Percentiles rank a stretch among this genome's conserved stretches.
Evolutionary conservation across 2,797 vertebrate genomes (phyloP).

Genomic region (Synanceia verrucosa): DNA sequence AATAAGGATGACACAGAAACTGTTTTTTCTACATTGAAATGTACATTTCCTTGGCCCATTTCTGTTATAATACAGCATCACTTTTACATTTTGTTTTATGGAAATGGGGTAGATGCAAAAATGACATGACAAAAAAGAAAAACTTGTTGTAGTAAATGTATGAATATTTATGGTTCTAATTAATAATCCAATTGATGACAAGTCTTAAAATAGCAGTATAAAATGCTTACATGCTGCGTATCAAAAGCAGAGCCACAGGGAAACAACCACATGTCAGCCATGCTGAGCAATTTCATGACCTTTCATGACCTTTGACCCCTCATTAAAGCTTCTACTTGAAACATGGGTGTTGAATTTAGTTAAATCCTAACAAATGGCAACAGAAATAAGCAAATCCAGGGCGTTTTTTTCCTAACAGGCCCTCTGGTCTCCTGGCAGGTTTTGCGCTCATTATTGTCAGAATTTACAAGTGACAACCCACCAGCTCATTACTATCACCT

Average conservation of each 20-base stretch:
- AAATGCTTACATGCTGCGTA: neutral
- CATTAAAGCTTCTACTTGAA: neutral
- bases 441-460: neutral
- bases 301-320: neutral
- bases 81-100: neutral
- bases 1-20: neutral
- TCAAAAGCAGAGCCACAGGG: neutral
- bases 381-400: neutral
- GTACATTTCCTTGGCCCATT: neutral
- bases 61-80: neutral
- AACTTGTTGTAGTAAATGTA: too few species aligned
- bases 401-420: neutral
- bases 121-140: too few species aligned
- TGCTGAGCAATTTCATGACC: neutral
- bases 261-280: neutral
- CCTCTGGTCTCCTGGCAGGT: neutral
- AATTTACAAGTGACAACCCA: neutral
- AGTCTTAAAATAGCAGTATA: too few species aligned
- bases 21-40: neutral
- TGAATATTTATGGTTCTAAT: too few species aligned
- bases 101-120: too few species aligned
- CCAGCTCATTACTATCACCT: conserved; percentile 7
- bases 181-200: too few species aligned
- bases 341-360: neutral
- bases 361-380: neutral